These are phyloP conservation scores for Bugula neritina DNA, from an alignment of 2,888 invertebrate genomes.

Conservation along the genomic window DNA sequence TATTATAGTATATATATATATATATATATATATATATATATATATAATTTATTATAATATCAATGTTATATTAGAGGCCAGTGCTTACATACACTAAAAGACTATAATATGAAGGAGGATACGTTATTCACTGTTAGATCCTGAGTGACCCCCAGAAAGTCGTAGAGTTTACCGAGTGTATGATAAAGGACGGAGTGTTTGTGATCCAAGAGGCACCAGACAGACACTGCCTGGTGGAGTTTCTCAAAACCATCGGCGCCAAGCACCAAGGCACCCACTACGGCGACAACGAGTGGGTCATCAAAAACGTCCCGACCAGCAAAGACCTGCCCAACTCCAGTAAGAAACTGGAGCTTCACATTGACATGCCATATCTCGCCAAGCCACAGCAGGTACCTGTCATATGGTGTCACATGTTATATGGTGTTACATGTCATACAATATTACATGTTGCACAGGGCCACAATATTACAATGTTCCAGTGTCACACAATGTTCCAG, in stretches of 20 bases:
- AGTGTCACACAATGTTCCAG: too few species aligned
- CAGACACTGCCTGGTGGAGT: slow-evolving; percentile 21
- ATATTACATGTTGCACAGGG: too few species aligned
- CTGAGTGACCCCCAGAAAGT: neutral
- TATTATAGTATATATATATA: too few species aligned
- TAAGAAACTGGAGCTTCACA: slow-evolving; percentile 20
- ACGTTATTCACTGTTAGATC: neutral
- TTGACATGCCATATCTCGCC: slow-evolving; percentile 22
- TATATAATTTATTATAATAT: too few species aligned
- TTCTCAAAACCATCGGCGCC: neutral
- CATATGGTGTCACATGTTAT: neutral
- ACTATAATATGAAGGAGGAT: too few species aligned
- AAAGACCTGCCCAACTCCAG: slow-evolving; percentile 23
- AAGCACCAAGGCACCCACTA: slow-evolving; percentile 19
- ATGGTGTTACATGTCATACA: slow-evolving; percentile 1
- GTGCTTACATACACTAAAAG: too few species aligned
- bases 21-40: too few species aligned
- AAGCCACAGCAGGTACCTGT: slow-evolving; percentile 24
- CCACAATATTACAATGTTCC: too few species aligned
- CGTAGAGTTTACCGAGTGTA: slow-evolving; percentile 2
- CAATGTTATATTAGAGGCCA: too few species aligned
- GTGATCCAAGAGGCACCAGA: slow-evolving; percentile 1
- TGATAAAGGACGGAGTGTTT: slow-evolving; percentile 8
- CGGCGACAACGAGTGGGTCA: neutral
- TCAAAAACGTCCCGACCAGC: slow-evolving; percentile 14